phyloP scores from a whole-genome alignment of 1,140 invertebrate species.

The Physella acuta region DNA sequence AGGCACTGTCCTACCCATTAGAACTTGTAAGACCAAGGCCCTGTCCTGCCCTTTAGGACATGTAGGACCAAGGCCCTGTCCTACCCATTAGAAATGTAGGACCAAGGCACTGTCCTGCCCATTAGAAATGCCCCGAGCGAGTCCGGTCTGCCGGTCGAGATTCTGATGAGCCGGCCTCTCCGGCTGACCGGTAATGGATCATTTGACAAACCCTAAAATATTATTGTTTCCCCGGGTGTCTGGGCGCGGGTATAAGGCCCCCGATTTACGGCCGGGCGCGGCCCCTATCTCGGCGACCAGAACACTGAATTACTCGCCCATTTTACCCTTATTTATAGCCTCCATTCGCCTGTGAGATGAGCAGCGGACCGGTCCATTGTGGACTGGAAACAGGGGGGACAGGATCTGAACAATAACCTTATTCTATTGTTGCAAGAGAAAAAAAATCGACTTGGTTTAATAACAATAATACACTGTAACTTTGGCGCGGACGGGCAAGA shows the following conservation, averaged over 20 bases:
- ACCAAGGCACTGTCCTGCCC: no score
- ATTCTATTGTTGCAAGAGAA: not conserved
- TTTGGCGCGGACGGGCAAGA: not conserved
- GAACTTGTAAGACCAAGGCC: no score
- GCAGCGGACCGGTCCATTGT: no score
- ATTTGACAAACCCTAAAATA: slow-evolving; percentile 26
- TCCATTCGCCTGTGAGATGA: slow-evolving; percentile 16
- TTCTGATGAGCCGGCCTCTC: slow-evolving; percentile 18
- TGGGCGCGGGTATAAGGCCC: not conserved
- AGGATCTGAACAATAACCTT: not conserved
- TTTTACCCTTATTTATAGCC: slow-evolving; percentile 16
- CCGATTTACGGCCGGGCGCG: slow-evolving; percentile 16
- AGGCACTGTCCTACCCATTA: no score
- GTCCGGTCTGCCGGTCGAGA: no score
- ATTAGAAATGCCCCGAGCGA: no score
- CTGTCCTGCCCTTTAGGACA: no score
- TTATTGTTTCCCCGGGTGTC: slow-evolving; percentile 21
- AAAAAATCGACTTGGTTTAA: slow-evolving; percentile 7
- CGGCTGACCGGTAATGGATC: slow-evolving; percentile 17
- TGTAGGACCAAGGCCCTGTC: no score
- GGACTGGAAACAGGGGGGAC: no score
- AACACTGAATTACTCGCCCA: slow-evolving; percentile 25
- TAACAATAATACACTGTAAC: slow-evolving; percentile 8
- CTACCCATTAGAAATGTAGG: no score
- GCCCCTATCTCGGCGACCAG: slow-evolving; percentile 15